Conservation (phyloP, 1,140 invertebrate genomes). For the Akabosia matsudoensis region DNA sequence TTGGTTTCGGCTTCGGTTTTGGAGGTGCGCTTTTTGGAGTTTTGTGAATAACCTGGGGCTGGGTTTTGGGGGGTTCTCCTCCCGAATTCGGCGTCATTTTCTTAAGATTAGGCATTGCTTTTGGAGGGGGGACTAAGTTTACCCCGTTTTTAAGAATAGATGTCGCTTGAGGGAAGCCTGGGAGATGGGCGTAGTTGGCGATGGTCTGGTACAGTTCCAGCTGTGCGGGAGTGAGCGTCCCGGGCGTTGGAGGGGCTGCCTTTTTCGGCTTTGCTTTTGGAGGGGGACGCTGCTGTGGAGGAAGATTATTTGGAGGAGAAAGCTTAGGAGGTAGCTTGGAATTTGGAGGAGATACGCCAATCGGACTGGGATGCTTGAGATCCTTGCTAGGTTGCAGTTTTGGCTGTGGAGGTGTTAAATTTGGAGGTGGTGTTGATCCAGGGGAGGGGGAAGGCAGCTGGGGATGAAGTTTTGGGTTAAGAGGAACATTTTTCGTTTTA, state of each 20-base stretch:
- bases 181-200: background rate
- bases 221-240: background rate
- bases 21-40: background rate
- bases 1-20: background rate
- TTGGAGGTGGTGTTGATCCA: background rate
- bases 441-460: background rate
- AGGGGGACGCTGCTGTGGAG: too few species aligned
- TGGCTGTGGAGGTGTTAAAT: background rate
- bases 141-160: too few species aligned
- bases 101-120: background rate
- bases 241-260: too few species aligned
- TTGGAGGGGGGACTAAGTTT: background rate
- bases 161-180: background rate
- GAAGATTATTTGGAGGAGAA: too few species aligned
- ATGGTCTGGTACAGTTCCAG: background rate
- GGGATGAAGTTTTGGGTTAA: conserved; percentile 38
- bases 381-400: background rate
- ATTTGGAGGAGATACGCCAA: too few species aligned
- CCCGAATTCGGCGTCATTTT: background rate
- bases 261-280: too few species aligned
- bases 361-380: too few species aligned
- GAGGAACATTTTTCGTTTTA: conserved; percentile 46
- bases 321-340: too few species aligned
- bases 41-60: background rate
- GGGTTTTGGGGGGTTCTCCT: background rate